phyloP scores from a whole-genome alignment of 2,888 invertebrate species.

The Apamea sordens region DNA sequence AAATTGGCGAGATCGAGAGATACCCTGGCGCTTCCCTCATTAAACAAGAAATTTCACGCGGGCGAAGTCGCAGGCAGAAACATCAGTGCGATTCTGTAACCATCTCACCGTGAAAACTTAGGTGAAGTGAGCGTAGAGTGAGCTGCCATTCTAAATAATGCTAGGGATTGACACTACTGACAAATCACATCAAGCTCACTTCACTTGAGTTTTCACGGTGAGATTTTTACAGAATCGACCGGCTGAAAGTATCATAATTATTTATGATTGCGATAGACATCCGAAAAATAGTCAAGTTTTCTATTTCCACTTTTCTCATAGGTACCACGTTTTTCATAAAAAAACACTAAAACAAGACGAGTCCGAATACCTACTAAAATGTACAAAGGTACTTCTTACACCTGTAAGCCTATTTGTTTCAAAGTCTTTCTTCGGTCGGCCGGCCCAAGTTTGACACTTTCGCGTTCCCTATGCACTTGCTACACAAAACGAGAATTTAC shows the following conservation, averaged over 20 bases:
- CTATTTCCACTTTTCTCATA: not conserved
- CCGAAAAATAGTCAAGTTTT: not conserved
- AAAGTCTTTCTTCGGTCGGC: not conserved
- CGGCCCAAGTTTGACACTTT: conserved; percentile 6
- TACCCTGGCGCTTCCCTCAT: too few species aligned
- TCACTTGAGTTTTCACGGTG: too few species aligned
- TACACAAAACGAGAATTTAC: not conserved
- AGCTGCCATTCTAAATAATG: too few species aligned
- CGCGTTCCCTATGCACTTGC: not conserved
- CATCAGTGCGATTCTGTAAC: too few species aligned
- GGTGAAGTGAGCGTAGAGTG: too few species aligned
- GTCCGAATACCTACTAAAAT: not conserved
- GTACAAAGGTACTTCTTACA: not conserved
- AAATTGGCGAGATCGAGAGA: too few species aligned
- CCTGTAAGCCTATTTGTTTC: not conserved
- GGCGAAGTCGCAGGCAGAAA: not conserved
- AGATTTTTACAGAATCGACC: too few species aligned
- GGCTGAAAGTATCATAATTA: not conserved
- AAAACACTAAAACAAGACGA: not conserved
- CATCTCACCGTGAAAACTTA: too few species aligned
- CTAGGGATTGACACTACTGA: too few species aligned
- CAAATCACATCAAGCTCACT: too few species aligned
- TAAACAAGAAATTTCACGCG: not conserved
- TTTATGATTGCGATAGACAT: not conserved
- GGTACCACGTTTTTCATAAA: not conserved